These are phyloP conservation scores for Panopea generosa DNA, from an alignment of 2,888 invertebrate genomes.

Conservation along the genomic window DNA sequence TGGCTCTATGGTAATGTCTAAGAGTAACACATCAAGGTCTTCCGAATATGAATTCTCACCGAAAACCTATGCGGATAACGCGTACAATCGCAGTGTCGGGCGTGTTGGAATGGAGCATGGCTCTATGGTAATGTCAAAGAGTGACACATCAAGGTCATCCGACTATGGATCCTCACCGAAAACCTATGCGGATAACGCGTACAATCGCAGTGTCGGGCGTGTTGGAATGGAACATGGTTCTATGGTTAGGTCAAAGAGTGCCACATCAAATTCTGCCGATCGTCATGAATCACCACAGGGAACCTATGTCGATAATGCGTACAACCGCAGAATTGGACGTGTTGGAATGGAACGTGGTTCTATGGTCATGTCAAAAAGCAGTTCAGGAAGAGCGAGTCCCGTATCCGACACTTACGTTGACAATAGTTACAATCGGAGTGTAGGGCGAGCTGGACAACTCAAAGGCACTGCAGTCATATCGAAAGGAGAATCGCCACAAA, in stretches of 20 bases:
- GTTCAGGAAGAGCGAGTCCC: not conserved
- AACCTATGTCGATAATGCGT: conserved; percentile 51
- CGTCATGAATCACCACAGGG: too few species aligned
- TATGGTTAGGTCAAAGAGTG: conserved; percentile 29
- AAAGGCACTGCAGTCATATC: conserved; percentile 17
- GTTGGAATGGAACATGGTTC: conserved; percentile 52
- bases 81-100: conserved; percentile 26
- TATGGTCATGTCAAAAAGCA: conserved; percentile 29
- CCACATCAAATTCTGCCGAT: too few species aligned
- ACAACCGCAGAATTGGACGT: conserved; percentile 43
- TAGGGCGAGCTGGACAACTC: conserved; percentile 31
- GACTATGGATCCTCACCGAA: not conserved
- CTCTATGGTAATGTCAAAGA: conserved; percentile 24
- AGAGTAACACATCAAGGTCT: too few species aligned
- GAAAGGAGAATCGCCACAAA: not conserved
- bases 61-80: conserved; percentile 39
- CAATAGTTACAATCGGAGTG: conserved; percentile 26
- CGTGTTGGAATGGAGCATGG: conserved; percentile 45
- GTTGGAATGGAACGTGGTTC: conserved; percentile 52
- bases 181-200: conserved; percentile 51
- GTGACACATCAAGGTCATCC: not conserved
- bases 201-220: conserved; percentile 43
- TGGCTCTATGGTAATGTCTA: too few species aligned
- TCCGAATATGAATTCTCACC: not conserved
- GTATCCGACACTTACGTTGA: conserved; percentile 25